These are phyloP conservation scores for Xiphophorus birchmanni DNA, from an alignment of 2,797 vertebrate genomes.

Conservation along the genomic window DNA sequence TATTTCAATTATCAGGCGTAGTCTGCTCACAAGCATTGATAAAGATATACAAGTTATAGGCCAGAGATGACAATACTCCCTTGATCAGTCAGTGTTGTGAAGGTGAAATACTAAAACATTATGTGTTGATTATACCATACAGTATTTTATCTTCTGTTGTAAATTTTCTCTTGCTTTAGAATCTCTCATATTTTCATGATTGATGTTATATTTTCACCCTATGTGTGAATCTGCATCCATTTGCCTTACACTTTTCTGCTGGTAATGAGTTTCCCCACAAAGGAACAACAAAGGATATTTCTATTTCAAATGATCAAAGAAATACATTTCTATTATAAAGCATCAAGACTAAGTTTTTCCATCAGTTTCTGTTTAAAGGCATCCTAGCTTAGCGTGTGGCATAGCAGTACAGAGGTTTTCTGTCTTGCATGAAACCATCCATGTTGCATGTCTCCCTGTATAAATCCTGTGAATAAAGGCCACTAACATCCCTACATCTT, in stretches of 20 bases:
- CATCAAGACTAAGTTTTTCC: not conserved
- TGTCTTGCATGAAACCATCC: not conserved
- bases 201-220: not conserved
- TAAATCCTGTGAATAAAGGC: not conserved
- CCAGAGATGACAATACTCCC: not conserved
- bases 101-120: not conserved
- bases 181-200: not conserved
- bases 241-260: not conserved
- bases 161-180: not conserved
- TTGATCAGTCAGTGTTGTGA: not conserved
- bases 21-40: not conserved
- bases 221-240: not conserved
- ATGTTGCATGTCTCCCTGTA: not conserved
- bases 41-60: not conserved
- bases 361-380: not conserved
- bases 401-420: not conserved
- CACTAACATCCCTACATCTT: not conserved
- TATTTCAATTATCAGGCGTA: not conserved
- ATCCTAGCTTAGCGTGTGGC: not conserved
- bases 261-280: not conserved
- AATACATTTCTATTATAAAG: not conserved
- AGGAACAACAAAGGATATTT: not conserved
- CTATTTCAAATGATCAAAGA: not conserved
- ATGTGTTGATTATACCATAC: not conserved
- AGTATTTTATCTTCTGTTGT: not conserved